Base-by-base conservation (phyloP, 1,140 invertebrate species). In the Armadillidium nasatum region DNA sequence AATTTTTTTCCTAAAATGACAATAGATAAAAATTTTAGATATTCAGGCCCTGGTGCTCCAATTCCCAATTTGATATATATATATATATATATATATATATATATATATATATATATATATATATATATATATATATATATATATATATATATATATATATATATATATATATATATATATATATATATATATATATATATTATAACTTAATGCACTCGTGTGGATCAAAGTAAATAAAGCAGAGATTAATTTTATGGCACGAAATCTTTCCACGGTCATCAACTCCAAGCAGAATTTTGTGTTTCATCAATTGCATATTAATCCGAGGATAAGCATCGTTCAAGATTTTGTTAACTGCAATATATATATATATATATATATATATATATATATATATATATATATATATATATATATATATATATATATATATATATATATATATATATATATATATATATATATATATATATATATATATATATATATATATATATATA, bases 211-310 rank as follows among this genome's bases (percentile, higher is more conserved):
- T 89, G 85, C 95, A 97, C 79, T 94, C 93, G 22, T 88, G 89
- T 3, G 92, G 89, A 86, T 96, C 94, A 87, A 96, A 95, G 84
- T 95, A 96, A 82, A 97, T 91, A 84, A 95, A 96, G 84, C 94
- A 95, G 22, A 96, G 87, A 85, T 95, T 95, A 66, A 97, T 93
- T 91, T 97, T 97, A 84, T 97, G 94, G 85, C 95, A 97, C 54
- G 93, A 95, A 80, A 96, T 91, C 84, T 93, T 94, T 73, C 94
- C 95, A 83, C 94, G 88, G 84, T 97, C 95, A 85, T 97, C 95
- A 71, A 97, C 85, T 15, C 94, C 94, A 70, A 96, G 84, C 69
- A 96, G 86, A 77, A 97, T 91, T 85, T 95, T 95, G 84, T 96
- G 94, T 81, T 92, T 89, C 74, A 93, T 87, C 67, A 96, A 86